These are phyloP conservation scores for Dicrostonyx torquatus DNA, from an alignment of 2,797 vertebrate genomes.

Conservation along the genomic window DNA sequence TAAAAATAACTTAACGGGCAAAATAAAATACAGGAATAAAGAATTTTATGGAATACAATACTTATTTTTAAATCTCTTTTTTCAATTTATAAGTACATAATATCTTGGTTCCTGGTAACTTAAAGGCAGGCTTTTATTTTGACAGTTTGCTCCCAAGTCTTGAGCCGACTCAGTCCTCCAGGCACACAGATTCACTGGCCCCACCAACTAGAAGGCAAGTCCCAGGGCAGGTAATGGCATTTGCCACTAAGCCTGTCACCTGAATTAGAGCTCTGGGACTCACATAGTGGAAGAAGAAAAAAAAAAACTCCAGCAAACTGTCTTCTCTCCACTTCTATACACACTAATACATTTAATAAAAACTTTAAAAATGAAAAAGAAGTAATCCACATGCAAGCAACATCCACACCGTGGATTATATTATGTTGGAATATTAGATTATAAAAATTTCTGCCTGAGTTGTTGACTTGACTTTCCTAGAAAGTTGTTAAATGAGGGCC, in stretches of 20 bases:
- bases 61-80: background rate
- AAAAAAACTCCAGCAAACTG: background rate
- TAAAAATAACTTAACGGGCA: background rate
- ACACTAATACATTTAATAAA: background rate
- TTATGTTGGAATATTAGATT: background rate
- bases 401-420: background rate
- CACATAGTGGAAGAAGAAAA: background rate
- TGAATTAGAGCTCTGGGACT: no score
- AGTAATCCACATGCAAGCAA: background rate
- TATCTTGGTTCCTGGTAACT: background rate
- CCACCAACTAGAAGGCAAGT: background rate
- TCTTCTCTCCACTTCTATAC: background rate
- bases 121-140: slow-evolving; percentile 42
- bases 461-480: background rate
- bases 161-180: background rate
- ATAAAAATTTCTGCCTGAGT: background rate
- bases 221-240: background rate
- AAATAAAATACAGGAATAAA: slow-evolving; percentile 28
- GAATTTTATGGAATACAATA: background rate
- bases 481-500: background rate
- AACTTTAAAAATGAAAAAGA: background rate
- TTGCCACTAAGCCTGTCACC: background rate
- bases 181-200: background rate
- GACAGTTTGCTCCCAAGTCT: background rate
- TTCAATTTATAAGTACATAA: background rate